Conservation (phyloP, 2,888 invertebrate species). For the Cephus rjabovi region DNA sequence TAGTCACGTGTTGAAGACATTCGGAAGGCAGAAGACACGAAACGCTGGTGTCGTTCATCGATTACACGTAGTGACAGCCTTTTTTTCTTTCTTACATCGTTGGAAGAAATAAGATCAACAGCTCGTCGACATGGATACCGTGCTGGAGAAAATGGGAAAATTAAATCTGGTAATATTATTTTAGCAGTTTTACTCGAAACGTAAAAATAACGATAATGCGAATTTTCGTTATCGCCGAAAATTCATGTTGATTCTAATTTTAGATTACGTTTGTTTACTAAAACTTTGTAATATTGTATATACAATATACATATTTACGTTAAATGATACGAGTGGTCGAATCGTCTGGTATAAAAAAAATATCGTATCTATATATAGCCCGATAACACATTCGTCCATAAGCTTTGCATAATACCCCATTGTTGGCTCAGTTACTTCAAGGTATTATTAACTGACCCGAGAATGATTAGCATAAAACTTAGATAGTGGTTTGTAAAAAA, state of each 20-base stretch:
- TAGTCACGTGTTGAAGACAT: constrained; percentile 13
- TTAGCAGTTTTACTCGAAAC: background rate
- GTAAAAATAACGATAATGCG: background rate
- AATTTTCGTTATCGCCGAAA: background rate
- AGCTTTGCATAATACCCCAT: background rate
- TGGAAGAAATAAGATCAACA: background rate
- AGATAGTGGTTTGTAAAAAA: background rate
- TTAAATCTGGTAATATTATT: constrained; percentile 59
- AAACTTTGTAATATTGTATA: background rate
- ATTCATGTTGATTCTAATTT: too few species aligned
- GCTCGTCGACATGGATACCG: constrained; percentile 53
- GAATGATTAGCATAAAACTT: background rate
- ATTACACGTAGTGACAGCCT: background rate
- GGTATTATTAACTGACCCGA: background rate
- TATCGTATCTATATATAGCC: background rate
- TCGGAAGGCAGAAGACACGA: background rate
- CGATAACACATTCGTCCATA: background rate
- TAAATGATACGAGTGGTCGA: background rate
- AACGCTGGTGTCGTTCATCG: background rate
- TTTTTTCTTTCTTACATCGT: background rate
- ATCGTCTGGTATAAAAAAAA: background rate
- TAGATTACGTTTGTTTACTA: too few species aligned
- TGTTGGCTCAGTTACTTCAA: background rate
- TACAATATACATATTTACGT: background rate
- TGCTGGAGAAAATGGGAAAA: constrained; percentile 63